These are phyloP conservation scores for Typhlichthys eigenmanni DNA, from an alignment of 2,797 vertebrate genomes.

Conservation along the genomic window DNA sequence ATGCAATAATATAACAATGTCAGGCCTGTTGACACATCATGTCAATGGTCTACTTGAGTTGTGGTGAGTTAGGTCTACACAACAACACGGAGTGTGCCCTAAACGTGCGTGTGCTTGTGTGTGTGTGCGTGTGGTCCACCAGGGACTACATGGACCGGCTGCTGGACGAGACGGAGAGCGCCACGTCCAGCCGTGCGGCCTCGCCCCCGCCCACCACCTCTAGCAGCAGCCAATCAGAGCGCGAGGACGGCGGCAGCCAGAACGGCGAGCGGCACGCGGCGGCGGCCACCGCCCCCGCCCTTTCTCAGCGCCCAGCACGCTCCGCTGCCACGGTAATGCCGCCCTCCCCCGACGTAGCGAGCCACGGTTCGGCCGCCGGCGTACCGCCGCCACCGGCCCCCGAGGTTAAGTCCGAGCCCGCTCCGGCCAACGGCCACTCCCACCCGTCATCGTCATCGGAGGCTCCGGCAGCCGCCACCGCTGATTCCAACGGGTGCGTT, in stretches of 20 bases:
- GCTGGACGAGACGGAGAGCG: slow-evolving; percentile 90
- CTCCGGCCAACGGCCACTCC: slow-evolving; percentile 83
- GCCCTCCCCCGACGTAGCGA: slow-evolving; percentile 59
- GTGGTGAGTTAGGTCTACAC: no score
- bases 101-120: background rate
- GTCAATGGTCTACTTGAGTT: no score
- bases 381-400: slow-evolving; percentile 53
- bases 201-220: slow-evolving; percentile 88
- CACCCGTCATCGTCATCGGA: slow-evolving; percentile 46
- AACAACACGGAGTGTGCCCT: background rate
- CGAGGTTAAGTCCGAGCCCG: slow-evolving; percentile 74
- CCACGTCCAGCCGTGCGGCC: slow-evolving; percentile 86
- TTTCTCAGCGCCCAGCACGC: slow-evolving; percentile 56
- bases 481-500: slow-evolving; percentile 85
- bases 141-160: slow-evolving; percentile 97
- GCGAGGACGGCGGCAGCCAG: slow-evolving; percentile 85
- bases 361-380: slow-evolving; percentile 67
- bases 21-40: no score
- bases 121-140: slow-evolving; percentile 37
- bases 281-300: background rate
- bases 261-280: slow-evolving; percentile 79
- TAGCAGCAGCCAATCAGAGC: slow-evolving; percentile 88
- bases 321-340: slow-evolving; percentile 10
- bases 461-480: slow-evolving; percentile 63
- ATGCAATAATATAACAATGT: no score